phyloP scores from a whole-genome alignment of 2,888 invertebrate genomes.

The Pinctada fucata region DNA sequence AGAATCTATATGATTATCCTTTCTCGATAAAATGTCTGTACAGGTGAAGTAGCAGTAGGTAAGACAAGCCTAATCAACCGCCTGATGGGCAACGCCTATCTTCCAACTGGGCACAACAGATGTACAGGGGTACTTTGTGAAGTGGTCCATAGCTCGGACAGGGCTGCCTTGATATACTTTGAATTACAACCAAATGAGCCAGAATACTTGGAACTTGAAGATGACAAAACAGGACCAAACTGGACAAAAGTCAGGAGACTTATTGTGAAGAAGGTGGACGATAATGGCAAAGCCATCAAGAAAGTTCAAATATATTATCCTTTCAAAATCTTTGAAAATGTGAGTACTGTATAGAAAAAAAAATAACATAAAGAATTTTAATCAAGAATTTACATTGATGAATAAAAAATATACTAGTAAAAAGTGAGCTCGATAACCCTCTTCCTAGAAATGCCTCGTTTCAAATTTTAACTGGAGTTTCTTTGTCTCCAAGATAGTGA shows the following conservation, averaged over 20 bases:
- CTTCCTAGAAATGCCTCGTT: too few species aligned
- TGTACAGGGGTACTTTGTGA: constrained; percentile 28
- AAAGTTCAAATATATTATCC: constrained; percentile 1
- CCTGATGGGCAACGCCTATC: constrained; percentile 5
- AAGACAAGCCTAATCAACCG: constrained; percentile 16
- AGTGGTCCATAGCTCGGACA: constrained; percentile 13
- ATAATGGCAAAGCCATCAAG: not conserved
- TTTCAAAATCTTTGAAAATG: not conserved
- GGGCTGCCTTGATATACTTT: not conserved
- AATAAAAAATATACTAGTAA: too few species aligned
- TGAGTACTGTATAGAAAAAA: not conserved
- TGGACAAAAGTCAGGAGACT: not conserved
- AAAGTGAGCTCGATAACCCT: too few species aligned
- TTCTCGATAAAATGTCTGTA: not conserved
- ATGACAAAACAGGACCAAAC: not conserved
- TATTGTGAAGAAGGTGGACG: not conserved
- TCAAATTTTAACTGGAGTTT: too few species aligned
- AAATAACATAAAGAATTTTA: too few species aligned
- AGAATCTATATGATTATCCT: too few species aligned
- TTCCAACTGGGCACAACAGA: constrained; percentile 1
- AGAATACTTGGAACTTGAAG: not conserved
- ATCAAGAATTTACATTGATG: too few species aligned
- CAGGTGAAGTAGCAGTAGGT: constrained; percentile 25
- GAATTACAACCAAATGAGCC: not conserved
- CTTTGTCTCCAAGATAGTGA: too few species aligned